Percentiles rank a stretch among this genome's conserved stretches.
These are phyloP conservation scores for Poliocrania exsul DNA, from an alignment of 2,797 vertebrate genomes.

Conservation along the genomic window DNA sequence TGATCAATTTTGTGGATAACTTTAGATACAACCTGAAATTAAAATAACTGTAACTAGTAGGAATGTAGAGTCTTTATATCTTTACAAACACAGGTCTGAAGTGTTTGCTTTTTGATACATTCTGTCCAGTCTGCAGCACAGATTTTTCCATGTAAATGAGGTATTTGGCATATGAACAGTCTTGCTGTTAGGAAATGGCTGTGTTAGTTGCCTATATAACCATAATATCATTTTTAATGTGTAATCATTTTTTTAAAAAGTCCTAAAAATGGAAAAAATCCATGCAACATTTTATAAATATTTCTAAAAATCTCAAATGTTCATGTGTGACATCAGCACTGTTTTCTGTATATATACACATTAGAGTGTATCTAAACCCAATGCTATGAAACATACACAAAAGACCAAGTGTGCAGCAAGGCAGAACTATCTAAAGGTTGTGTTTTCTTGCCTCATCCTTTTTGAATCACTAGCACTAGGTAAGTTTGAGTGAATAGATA, in stretches of 20 bases:
- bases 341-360: background rate
- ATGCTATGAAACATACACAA: background rate
- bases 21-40: background rate
- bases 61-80: background rate
- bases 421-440: background rate
- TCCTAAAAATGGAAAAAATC: background rate
- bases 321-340: background rate
- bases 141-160: background rate
- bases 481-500: background rate
- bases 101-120: background rate
- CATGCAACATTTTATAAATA: background rate
- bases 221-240: background rate
- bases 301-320: background rate
- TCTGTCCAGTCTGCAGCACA: background rate
- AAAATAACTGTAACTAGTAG: background rate
- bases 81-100: background rate
- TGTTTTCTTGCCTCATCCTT: background rate
- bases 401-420: background rate
- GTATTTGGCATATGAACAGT: fast-evolving
- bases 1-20: background rate
- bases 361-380: background rate
- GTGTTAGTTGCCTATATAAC: background rate
- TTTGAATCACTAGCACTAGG: background rate
- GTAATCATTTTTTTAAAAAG: background rate
- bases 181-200: background rate